Percentiles rank a stretch among this genome's conserved stretches.
These are phyloP conservation scores for Hippocampus mohnikei DNA, from an alignment of 2,113 vertebrate genomes.

Conservation along the genomic window DNA sequence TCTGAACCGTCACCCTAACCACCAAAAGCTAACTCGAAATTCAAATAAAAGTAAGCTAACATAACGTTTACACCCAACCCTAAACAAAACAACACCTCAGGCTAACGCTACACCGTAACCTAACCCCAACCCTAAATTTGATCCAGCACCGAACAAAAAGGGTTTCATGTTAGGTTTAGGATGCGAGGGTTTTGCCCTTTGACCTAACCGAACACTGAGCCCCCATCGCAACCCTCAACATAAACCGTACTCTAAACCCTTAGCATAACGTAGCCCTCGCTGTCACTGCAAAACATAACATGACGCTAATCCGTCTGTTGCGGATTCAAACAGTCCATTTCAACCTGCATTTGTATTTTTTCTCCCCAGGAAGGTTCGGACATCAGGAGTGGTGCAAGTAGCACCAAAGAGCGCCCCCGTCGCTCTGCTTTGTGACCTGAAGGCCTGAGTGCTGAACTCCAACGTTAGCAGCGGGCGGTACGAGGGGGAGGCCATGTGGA, in stretches of 20 bases:
- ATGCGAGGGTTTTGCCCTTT: neutral
- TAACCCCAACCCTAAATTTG: too few relatives aligned
- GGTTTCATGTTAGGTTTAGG: too few relatives aligned
- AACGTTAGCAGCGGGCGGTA: slow-evolving; percentile 65
- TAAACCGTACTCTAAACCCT: too few relatives aligned
- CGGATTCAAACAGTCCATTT: neutral
- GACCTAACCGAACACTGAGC: neutral
- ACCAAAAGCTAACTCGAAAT: too few relatives aligned
- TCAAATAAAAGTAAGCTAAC: too few relatives aligned
- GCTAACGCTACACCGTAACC: too few relatives aligned
- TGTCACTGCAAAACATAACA: neutral
- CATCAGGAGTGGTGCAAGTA: neutral
- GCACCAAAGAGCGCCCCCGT: slow-evolving; percentile 10
- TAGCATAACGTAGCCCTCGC: neutral
- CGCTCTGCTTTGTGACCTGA: slow-evolving; percentile 23
- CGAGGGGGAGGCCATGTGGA: slow-evolving; percentile 84
- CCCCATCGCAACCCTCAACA: too few relatives aligned
- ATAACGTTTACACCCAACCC: too few relatives aligned
- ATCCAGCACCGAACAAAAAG: too few relatives aligned
- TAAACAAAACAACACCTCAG: too few relatives aligned
- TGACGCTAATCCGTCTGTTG: neutral
- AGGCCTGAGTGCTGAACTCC: slow-evolving; percentile 62
- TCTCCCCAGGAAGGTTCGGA: neutral
- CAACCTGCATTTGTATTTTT: neutral
- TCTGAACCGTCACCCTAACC: too few relatives aligned